Evolutionary conservation across 2,797 vertebrate genomes (phyloP).

Genomic region (Pempheris klunzingeri): DNA sequence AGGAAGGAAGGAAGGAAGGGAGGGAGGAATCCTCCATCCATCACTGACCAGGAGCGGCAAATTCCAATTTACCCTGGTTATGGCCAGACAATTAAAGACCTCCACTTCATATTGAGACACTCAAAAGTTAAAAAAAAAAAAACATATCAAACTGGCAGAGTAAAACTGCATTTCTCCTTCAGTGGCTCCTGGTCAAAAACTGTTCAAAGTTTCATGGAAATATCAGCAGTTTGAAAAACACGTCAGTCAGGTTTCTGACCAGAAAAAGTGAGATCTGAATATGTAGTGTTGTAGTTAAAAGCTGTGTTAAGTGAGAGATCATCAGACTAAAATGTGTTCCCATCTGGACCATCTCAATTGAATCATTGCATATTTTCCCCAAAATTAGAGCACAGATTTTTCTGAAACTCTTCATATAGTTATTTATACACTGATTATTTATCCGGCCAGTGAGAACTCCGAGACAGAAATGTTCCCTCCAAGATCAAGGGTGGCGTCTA

Average conservation of each 20-base stretch:
- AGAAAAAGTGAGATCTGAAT: neutral
- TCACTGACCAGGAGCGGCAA: conserved; percentile 51
- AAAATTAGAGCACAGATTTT: neutral
- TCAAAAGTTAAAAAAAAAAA: neutral
- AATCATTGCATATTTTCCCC: neutral
- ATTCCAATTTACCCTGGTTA: conserved; percentile 26
- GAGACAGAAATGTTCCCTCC: conserved; percentile 38
- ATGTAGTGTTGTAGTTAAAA: neutral
- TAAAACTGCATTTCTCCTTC: neutral
- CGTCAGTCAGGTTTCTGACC: neutral
- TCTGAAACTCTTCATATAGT: conserved; percentile 27
- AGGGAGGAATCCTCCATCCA: conserved; percentile 71
- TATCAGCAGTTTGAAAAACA: conserved; percentile 16
- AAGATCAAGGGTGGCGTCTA: conserved; percentile 57
- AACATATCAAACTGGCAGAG: conserved; percentile 9
- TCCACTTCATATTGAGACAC: conserved; percentile 32
- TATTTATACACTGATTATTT: conserved; percentile 54
- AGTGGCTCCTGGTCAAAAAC: neutral
- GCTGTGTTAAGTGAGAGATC: neutral
- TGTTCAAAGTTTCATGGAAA: neutral
- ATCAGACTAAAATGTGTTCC: neutral
- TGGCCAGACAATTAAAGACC: conserved; percentile 36
- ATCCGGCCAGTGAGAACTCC: conserved; percentile 37
- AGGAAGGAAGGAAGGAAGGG: conserved; percentile 76
- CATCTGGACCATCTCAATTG: neutral